Evolutionary conservation across 2,113 vertebrate genomes (phyloP), one percentile per base, ranked within the genome.

Genomic region (Neodon shergylaensis): DNA sequence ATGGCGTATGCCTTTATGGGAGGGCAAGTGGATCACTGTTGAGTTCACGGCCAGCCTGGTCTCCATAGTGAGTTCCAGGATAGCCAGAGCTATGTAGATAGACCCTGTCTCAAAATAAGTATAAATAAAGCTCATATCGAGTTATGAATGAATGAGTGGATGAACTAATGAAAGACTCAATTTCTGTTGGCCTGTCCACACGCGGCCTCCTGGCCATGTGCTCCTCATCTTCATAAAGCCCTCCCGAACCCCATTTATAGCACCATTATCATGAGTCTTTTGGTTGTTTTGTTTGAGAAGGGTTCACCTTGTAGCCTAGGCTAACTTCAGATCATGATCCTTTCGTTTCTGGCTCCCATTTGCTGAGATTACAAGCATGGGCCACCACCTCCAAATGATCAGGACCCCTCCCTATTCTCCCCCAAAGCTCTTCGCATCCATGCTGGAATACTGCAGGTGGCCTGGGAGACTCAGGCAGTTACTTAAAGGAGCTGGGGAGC

Each of bases 391-490:
- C 3, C 70, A 39, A 49, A 42, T 11, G 49, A 58, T 11, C 86
- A 12, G 72, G 72, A n/a, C 0, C 9, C 74, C 73, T 49, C 28
- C 49, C 47, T 65, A 16, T 66, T 17, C 2, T 28, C 7, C 10
- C 44, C 36, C 4, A 0, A 6, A 33, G 52, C 21, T 11, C 9
- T 73, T 24, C 33, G 70, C 17, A 10, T 21, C 3, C 19, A 13
- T 2, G 0, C 52, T 2, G 0, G 36, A 42, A 36, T 8, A 2
- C 13, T 3, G 66, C 77, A 1, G 4, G 33, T 26, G 77, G 72
- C 63, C 11, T 5, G 14, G 83, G 76, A 47, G 22, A 58, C 12
- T 0, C 19, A 0, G 36, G 76, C 19, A 3, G 54, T 28, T 82
- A 84, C 92, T 2, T 2, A 0, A 19, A n/a, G 10, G 63, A 49